These are phyloP conservation scores for Plebejus anna DNA, from an alignment of 2,888 invertebrate genomes.

Conservation along the genomic window DNA sequence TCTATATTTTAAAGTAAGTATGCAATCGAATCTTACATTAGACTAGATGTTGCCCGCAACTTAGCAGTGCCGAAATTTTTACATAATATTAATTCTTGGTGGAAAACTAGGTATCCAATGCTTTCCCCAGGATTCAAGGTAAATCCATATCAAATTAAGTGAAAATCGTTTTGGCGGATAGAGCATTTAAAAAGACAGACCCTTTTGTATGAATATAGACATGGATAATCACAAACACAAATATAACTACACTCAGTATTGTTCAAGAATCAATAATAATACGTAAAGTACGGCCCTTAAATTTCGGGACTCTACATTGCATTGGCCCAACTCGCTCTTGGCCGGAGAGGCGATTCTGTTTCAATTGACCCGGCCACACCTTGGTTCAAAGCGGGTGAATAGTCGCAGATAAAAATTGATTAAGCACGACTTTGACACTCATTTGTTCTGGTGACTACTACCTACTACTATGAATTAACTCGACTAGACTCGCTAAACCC, in stretches of 20 bases:
- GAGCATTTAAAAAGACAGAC: too few relatives aligned
- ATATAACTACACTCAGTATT: too few relatives aligned
- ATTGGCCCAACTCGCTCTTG: not conserved
- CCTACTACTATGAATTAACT: not conserved
- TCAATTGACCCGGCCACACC: slow-evolving; percentile 10
- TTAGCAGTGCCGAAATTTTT: not conserved
- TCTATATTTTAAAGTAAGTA: not conserved
- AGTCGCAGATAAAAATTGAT: slow-evolving; percentile 19
- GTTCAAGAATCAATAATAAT: too few relatives aligned
- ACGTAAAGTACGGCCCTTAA: not conserved
- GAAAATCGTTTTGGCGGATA: too few relatives aligned
- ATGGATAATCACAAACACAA: too few relatives aligned
- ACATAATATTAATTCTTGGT: too few relatives aligned
- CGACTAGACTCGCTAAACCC: not conserved
- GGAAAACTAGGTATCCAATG: too few relatives aligned
- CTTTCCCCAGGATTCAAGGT: too few relatives aligned
- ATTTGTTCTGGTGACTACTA: not conserved
- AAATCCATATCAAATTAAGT: too few relatives aligned
- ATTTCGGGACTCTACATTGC: not conserved
- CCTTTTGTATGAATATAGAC: too few relatives aligned
- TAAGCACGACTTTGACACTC: not conserved
- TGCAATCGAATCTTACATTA: not conserved
- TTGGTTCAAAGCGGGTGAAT: not conserved
- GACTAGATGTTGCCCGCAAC: too few relatives aligned
- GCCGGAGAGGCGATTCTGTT: not conserved